Evolutionary conservation across 2,797 vertebrate genomes (phyloP).

Genomic region (Varecia variegata): DNA sequence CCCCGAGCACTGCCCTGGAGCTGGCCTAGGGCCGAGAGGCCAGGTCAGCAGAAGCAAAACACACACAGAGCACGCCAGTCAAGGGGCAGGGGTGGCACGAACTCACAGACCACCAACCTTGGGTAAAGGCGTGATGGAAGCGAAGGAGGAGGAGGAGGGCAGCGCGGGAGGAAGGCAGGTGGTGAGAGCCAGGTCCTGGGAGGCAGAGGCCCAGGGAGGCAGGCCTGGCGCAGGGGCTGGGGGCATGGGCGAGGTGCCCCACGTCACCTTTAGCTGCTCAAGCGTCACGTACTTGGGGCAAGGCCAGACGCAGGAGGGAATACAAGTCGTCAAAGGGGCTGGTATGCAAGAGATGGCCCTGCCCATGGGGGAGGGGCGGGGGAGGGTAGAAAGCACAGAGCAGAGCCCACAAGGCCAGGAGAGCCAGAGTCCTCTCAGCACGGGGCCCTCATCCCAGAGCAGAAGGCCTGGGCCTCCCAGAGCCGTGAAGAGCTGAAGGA

Average conservation of each 20-base stretch:
- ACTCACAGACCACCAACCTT: conserved; percentile 88
- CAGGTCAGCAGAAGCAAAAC: background rate
- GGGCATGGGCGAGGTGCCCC: conserved; percentile 68
- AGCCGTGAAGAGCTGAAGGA: background rate
- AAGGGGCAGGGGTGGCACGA: background rate
- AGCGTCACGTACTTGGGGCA: conserved; percentile 91
- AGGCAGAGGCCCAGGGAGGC: conserved; percentile 84
- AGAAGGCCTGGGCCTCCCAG: background rate
- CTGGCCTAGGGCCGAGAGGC: background rate
- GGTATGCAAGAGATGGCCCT: background rate
- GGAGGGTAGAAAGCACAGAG: background rate
- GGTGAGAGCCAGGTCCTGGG: conserved; percentile 74
- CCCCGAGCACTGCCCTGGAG: background rate
- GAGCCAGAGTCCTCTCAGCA: background rate
- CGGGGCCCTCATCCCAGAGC: background rate
- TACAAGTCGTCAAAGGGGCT: conserved; percentile 55
- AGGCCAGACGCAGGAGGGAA: conserved; percentile 50
- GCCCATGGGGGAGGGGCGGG: background rate
- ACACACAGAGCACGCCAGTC: background rate
- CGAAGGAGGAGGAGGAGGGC: conserved; percentile 85
- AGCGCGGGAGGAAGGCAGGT: conserved; percentile 70
- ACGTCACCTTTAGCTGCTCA: conserved; percentile 91
- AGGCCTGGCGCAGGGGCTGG: conserved; percentile 71
- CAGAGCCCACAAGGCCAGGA: background rate
- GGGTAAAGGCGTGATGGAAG: conserved; percentile 86